Base-by-base conservation (phyloP, 2,888 invertebrate species). In the Camptogramma bilineatum region DNA sequence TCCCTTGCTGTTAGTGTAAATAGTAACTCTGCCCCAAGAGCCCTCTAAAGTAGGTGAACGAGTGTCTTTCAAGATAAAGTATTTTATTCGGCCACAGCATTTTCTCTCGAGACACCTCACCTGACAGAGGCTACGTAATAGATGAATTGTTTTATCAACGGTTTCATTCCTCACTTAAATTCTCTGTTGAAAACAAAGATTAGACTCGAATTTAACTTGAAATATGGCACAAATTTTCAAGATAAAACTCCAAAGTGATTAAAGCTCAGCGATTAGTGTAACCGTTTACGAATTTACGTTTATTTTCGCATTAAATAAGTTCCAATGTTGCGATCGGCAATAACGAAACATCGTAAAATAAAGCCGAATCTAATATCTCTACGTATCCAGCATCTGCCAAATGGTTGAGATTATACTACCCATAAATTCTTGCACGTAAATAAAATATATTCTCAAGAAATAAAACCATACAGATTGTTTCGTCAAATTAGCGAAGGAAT, bases 1-100 rank as follows among this genome's bases (percentile, higher is more conserved):
- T 68, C 68, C 64, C 54, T 54, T 64, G 28, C 60, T 67, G 68
- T 68, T 69, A 61, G 53, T 62, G 66, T 67, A 68, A 63, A 61
- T 62, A 70, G 69, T 66, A 59, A 68, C 66, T 68, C 48, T 62
- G 59, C 18, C 68, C 66, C 70, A 44, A 59, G 70, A 70, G 70
- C 50, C 58, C 64, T 61, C 50, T 70, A 62, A 68, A 71, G 66
- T 70, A 54, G 66, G 68, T 44, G 46, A 64, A 63, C 60, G 57
- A 63, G 59, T 56, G 47, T 61, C 61, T 61, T 53, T 55, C 61
- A 67, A 67, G 70, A 69, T 69, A 62, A 62, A 64, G 68, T 66
- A 59, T 69, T 66, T 55, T 62, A 48, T 50, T 56, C 54, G 58
- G 34, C 61, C 59, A 64, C 62, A 44, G n/a, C 61, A 66, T 69